phyloP scores from a whole-genome alignment of 2,113 vertebrate genomes.

The Microcebus jonahi region DNA sequence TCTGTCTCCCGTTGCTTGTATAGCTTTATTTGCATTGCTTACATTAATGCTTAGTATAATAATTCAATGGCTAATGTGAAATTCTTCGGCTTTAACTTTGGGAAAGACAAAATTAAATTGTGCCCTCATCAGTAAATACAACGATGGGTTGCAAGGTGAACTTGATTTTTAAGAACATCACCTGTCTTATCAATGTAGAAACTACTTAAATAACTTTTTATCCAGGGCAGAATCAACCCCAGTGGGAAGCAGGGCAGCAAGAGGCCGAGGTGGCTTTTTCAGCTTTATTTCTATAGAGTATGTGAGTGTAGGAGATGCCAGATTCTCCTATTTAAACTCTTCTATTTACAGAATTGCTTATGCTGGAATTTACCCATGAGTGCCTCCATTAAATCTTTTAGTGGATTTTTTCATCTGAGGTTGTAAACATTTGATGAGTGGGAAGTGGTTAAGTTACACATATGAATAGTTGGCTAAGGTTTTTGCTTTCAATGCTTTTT shows the following conservation, averaged over 20 bases:
- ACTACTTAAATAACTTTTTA: constrained; percentile 9
- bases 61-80: background rate
- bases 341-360: constrained; percentile 18
- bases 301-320: background rate
- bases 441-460: background rate
- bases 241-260: background rate
- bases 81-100: background rate
- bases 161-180: constrained; percentile 41
- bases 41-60: background rate
- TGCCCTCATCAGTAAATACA: background rate
- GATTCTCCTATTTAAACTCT: constrained; percentile 16
- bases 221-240: background rate
- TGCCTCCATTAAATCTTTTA: constrained; percentile 8
- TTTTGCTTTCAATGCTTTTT: background rate
- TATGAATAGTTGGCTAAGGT: constrained; percentile 1
- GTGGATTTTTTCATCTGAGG: background rate
- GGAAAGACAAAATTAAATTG: background rate
- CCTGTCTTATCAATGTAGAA: background rate
- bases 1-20: background rate
- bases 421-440: constrained; percentile 27
- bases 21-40: background rate
- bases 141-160: background rate
- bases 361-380: background rate
- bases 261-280: background rate
- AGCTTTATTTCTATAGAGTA: background rate